Conservation (phyloP, 2,888 invertebrate genomes). For the Lasioglossum zephyrum region DNA sequence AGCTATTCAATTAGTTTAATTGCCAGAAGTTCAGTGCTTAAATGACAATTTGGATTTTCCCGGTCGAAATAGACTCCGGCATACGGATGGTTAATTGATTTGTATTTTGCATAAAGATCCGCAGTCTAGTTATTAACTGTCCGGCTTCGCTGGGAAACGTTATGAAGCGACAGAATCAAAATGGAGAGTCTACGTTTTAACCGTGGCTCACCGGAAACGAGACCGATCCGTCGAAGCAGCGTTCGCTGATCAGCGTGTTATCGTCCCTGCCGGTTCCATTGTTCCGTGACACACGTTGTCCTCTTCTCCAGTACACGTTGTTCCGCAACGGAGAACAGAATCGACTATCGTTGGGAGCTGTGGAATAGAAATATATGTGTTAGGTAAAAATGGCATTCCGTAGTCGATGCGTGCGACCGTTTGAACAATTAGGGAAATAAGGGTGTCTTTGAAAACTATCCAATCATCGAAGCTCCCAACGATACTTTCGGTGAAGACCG, state of each 20-base stretch:
- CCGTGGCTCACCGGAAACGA: neutral
- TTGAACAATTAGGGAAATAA: too few relatives aligned
- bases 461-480: neutral
- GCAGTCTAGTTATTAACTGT: too few relatives aligned
- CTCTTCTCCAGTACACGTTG: slow-evolving; percentile 29
- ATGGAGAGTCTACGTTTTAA: too few relatives aligned
- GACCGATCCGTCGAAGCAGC: neutral
- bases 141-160: too few relatives aligned
- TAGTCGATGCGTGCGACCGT: too few relatives aligned
- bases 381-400: neutral
- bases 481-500: neutral
- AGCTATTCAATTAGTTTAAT: too few relatives aligned
- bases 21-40: too few relatives aligned
- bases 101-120: too few relatives aligned
- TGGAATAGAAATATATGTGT: neutral
- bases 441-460: neutral
- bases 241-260: slow-evolving; percentile 2
- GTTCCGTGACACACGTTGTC: slow-evolving; percentile 36
- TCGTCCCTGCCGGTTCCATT: slow-evolving; percentile 12
- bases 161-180: too few relatives aligned
- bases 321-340: slow-evolving; percentile 62
- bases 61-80: too few relatives aligned
- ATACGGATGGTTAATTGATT: too few relatives aligned
- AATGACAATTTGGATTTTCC: too few relatives aligned
- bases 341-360: neutral